Evolutionary conservation across 2,113 vertebrate species (phyloP), one percentile per base, ranked within the genome.

Genomic region (Oncorhynchus kisutch): DNA sequence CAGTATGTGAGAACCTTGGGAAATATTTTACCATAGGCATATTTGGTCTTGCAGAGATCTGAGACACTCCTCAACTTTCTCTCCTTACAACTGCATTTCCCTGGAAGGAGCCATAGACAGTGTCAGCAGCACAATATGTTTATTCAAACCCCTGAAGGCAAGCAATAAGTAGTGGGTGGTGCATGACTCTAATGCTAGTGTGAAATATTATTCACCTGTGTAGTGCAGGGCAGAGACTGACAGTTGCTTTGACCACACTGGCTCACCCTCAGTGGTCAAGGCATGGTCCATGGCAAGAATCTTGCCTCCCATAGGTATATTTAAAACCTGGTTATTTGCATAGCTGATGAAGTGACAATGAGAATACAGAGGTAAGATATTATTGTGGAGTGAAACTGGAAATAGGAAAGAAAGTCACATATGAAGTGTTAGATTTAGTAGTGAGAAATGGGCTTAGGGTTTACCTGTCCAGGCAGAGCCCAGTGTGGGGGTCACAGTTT

Each of bases 41-140:
- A 94, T 88, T 96, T 95, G 88, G 89, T 94, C 82, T 93, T 94
- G 76, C 96, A 97, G 86, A 97, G 93, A 82, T 96, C 95, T 27
- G 91, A 85, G 2, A 91, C 82, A 0, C 91, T 93, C 81, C 93
- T 94, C 20, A 97, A 88, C 75, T 89, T 93, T 79, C 90, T 95
- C 84, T 96, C 94, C 82, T 96, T 96, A 86, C 96, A 97, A 80
- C 90, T 93, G 84, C 96, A 97, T 82, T 96, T 97, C 71, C 94
- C 96, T 97, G 90, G 75, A 60, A 59, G 75, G 16, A n/a, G 65
- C 27, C 27, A 31, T 5, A 67, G 9, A 14, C 9, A 6, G 12
- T 64, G 65, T 73, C 68, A 45, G 16, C 54, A n/a, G 57, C 69
- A 70, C 14, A 67, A 29, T 45, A 45, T 64, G 20, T 64, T 25